Base-by-base conservation (phyloP, 2,797 vertebrate species). In the Zenarchopterus dispar region DNA sequence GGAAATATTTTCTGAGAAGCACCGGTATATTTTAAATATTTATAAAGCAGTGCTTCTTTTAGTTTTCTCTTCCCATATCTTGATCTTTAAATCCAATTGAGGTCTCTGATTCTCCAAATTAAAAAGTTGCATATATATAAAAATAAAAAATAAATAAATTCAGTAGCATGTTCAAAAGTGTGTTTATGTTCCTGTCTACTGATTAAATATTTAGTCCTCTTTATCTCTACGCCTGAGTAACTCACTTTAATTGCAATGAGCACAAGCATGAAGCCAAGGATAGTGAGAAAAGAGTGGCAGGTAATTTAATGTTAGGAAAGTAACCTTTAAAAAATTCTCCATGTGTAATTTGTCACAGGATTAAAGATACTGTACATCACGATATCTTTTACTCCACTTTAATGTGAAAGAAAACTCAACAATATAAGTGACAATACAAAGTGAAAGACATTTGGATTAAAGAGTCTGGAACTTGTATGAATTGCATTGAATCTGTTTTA, bases 231-330 rank as follows among this genome's bases (percentile, higher is more conserved):
- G 86, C 76, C 78, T 24, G 81, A 94, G 76, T 83, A 90, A 80
- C 74, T 85, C 87, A 70, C 91, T 89, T 91, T 94, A 95, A 95
- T 93, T 94, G 92, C 84, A 80, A 88, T 92, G 93, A 95, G 93
- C 84, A 92, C 88, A 91, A 87, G 82, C 81, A 82, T 84, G 89
- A 89, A 92, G 88, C 59, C 84, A 85, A 84, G 52, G 70, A 91
- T 89, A 87, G 89, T 60, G 68, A 90, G 87, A 89, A 84, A 83
- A 89, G 84, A 67, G 75, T 92, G 90, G 88, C 89, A 90, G 80
- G 94, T 92, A 90, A 92, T 94, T 80, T 46, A 47, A 71, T 71
- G 62, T 64, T 74, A 17, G 10, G 9, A 59, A 60, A 52, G 59
- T 62, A 51, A 68, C 60, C n/a, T n/a, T n/a, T n/a, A n/a, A n/a